phyloP scores from a whole-genome alignment of 2,888 invertebrate species.

The Melanargia galathea region DNA sequence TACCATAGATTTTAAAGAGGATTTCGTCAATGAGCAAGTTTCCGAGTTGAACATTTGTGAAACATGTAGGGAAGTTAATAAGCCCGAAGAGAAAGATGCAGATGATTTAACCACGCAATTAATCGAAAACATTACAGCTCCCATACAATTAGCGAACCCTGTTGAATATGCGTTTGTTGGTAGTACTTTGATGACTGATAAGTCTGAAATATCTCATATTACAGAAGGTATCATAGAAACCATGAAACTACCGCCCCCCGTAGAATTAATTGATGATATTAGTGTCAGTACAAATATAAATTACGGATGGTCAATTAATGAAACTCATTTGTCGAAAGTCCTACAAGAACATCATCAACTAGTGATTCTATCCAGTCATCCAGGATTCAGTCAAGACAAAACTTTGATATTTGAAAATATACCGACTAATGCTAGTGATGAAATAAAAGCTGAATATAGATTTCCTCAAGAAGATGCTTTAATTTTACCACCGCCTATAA shows the following conservation, averaged over 20 bases:
- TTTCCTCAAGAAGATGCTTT: constrained; percentile 55
- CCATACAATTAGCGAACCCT: constrained; percentile 67
- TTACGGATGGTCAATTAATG: constrained; percentile 57
- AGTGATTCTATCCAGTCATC: constrained; percentile 49
- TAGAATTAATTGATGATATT: constrained; percentile 56
- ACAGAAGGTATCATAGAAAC: constrained; percentile 67
- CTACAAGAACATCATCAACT: constrained; percentile 48
- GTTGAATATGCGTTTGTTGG: constrained; percentile 61
- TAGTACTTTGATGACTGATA: constrained; percentile 40
- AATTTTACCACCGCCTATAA: constrained; percentile 53
- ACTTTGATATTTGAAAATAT: constrained; percentile 59
- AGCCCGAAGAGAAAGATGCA: constrained; percentile 53
- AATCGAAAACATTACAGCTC: constrained; percentile 72
- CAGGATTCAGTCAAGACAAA: constrained; percentile 57
- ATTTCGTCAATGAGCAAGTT: constrained; percentile 40
- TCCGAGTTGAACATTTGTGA: constrained; percentile 67
- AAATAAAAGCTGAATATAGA: constrained; percentile 64
- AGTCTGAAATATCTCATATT: constrained; percentile 57
- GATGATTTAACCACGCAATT: constrained; percentile 66
- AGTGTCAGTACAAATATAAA: constrained; percentile 41
- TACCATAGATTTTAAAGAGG: constrained; percentile 35
- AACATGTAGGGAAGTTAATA: constrained; percentile 66
- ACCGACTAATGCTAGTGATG: constrained; percentile 63
- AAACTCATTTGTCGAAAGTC: constrained; percentile 34
- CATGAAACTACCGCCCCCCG: constrained; percentile 61